These are phyloP conservation scores for Circaetus gallicus DNA, from an alignment of 2,113 vertebrate species.

Conservation along the genomic window DNA sequence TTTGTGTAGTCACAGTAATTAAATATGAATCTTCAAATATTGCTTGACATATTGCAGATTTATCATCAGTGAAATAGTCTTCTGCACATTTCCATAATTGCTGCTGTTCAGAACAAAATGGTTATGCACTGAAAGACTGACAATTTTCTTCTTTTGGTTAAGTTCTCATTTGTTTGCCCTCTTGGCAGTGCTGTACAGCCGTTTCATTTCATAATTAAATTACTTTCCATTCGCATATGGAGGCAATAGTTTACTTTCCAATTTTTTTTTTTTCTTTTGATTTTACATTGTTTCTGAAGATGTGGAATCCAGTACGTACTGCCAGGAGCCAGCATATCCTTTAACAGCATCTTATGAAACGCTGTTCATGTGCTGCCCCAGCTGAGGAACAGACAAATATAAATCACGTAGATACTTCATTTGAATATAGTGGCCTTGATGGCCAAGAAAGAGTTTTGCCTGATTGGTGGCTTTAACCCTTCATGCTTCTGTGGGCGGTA, in stretches of 20 bases:
- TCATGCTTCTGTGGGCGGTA: neutral
- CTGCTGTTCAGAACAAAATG: slow-evolving; percentile 17
- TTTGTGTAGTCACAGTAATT: slow-evolving; percentile 31
- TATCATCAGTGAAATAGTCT: slow-evolving; percentile 41
- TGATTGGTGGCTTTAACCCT: neutral
- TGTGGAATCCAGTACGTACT: neutral
- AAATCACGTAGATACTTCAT: neutral
- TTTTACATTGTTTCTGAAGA: neutral
- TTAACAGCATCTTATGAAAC: neutral
- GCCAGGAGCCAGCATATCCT: neutral
- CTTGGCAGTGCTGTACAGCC: neutral
- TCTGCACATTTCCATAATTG: slow-evolving; percentile 53
- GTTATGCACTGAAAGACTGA: slow-evolving; percentile 3
- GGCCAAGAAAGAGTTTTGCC: neutral
- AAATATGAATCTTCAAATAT: slow-evolving; percentile 54
- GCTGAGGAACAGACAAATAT: neutral
- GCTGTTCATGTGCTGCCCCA: neutral
- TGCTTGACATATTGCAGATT: slow-evolving; percentile 25
- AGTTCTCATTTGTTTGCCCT: slow-evolving; percentile 26
- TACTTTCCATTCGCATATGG: neutral
- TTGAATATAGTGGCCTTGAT: neutral
- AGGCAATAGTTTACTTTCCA: neutral
- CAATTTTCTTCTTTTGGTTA: slow-evolving; percentile 27
- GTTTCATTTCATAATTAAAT: slow-evolving; percentile 33
- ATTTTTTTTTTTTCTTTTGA: neutral